Evolutionary conservation across 2,797 vertebrate genomes (phyloP).

Genomic region (Sphaeramia orbicularis): DNA sequence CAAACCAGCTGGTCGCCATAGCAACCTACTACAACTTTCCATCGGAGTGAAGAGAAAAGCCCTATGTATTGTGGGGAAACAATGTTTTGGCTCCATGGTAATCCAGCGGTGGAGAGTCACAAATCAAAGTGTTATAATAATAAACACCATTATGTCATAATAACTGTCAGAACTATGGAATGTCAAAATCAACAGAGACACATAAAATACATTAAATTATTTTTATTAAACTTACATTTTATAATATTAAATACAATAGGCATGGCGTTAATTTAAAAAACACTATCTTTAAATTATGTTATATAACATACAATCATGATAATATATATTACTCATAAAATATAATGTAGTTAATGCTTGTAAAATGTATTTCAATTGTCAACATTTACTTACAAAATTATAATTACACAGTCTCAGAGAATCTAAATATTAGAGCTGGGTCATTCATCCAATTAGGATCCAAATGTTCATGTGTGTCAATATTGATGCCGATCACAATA

Average conservation of each 20-base stretch:
- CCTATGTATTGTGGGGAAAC: constrained; percentile 7
- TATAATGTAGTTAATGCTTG: constrained; percentile 12
- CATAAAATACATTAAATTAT: constrained; percentile 35
- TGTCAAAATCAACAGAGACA: neutral
- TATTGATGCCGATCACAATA: too few species aligned
- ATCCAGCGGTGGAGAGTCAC: neutral
- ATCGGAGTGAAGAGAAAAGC: neutral
- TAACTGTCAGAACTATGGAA: neutral
- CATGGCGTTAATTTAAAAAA: neutral
- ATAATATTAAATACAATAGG: neutral
- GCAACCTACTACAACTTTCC: constrained; percentile 25
- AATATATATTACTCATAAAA: constrained; percentile 18
- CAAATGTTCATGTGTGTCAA: too few species aligned
- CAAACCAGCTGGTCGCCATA: constrained; percentile 4
- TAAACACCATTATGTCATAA: neutral
- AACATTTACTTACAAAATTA: neutral
- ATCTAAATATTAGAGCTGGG: too few species aligned
- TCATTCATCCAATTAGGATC: too few species aligned
- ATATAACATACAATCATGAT: neutral
- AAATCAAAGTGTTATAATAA: neutral
- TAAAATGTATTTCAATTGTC: constrained; percentile 27
- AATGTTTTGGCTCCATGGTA: constrained; percentile 18
- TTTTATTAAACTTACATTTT: constrained; percentile 34
- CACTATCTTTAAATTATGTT: constrained; percentile 15
- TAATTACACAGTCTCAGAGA: neutral